Evolutionary conservation across 2,113 vertebrate genomes (phyloP), one percentile per base, ranked within the genome.

Genomic region (Lanius collurio): DNA sequence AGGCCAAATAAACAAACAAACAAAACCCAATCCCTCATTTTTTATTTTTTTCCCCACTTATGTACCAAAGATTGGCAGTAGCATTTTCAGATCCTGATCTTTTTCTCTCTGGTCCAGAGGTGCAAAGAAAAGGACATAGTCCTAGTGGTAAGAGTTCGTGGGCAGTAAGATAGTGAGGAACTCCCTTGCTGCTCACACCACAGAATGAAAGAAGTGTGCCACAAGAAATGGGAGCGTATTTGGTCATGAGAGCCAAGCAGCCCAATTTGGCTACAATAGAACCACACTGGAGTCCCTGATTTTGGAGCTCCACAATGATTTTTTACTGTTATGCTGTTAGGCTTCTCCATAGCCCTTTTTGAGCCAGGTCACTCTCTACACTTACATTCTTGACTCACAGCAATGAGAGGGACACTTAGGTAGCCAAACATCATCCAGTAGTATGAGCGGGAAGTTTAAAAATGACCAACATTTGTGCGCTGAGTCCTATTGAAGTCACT

Each of bases 161-260:
- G 11, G 9, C 35, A 16, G 8, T 26, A 39, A 33, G 18, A 73
- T 14, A 42, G 5, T 12, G 26, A 35, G 17, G 13, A 82, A 52
- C 26, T 60, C 14, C 18, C 30, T 70, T 64, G 21, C 35, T 63
- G 24, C 24, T 77, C 31, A 30, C 26, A 49, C 1, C 19, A 47
- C 15, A 14, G 27, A 44, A 15, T 10, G 27, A 60, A 68, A 77
- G 27, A 22, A 69, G 6, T 7, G 27, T 7, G 6, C 16, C 7
- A 21, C 21, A 37, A 77, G 37, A 57, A 85, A 63, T 3, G 24
- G 7, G 37, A 79, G 3, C 3, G 1, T 6, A 5, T 56, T 59
- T 2, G 1, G 15, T 33, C 6, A 0, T 1, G 7, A 73, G 7
- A 76, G 5, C 33, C 31, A 31, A 1, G 2, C 20, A 63, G 23